Evolutionary conservation across 2,888 invertebrate genomes (phyloP).

Genomic region (Amphipyra tragopoginis): DNA sequence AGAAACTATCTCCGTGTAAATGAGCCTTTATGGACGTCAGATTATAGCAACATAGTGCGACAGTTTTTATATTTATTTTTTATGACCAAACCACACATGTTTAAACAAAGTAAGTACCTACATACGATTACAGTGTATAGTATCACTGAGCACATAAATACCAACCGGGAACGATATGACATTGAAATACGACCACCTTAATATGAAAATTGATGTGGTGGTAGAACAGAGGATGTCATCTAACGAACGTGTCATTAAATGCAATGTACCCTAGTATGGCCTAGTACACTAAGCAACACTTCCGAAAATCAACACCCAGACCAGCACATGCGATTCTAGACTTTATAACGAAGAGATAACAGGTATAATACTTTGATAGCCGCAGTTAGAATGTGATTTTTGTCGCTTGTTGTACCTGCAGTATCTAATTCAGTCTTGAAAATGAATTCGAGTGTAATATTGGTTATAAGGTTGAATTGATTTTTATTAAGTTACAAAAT

Average conservation of each 20-base stretch:
- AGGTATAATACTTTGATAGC: constrained; percentile 3
- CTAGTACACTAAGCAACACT: constrained; percentile 27
- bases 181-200: constrained; percentile 65
- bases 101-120: too few species aligned
- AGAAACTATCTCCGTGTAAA: too few species aligned
- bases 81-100: too few species aligned
- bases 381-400: constrained; percentile 1
- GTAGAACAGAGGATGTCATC: constrained; percentile 66
- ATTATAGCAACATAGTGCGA: too few species aligned
- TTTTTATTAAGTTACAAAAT: too few species aligned
- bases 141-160: constrained; percentile 22
- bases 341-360: neutral
- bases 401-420: constrained; percentile 3
- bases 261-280: constrained; percentile 51
- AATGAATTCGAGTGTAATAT: constrained; percentile 1
- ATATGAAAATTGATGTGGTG: constrained; percentile 67
- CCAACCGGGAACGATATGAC: constrained; percentile 52
- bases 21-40: too few species aligned
- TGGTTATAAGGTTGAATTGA: too few species aligned
- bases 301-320: constrained; percentile 20
- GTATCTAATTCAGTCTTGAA: constrained; percentile 2
- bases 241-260: constrained; percentile 61
- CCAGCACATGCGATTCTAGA: constrained; percentile 9
- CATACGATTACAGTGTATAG: constrained; percentile 3
- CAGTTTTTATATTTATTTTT: too few species aligned